These are phyloP conservation scores for Drosophila monieri DNA, from an alignment of 2,888 invertebrate species.

Conservation along the genomic window DNA sequence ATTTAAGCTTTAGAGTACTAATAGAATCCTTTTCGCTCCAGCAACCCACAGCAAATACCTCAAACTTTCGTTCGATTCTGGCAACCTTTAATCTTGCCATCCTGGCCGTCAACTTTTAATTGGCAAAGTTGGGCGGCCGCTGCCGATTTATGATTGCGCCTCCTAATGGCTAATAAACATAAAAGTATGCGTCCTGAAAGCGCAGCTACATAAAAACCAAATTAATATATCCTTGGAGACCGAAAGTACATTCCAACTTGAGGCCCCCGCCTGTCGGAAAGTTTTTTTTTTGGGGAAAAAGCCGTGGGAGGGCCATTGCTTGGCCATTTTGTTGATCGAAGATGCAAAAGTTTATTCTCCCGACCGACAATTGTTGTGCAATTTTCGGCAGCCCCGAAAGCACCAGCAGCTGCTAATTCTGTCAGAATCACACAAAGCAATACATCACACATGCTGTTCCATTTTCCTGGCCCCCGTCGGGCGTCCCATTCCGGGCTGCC, in stretches of 20 bases:
- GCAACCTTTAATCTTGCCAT: conserved; percentile 36
- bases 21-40: not conserved
- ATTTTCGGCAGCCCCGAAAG: conserved; percentile 59
- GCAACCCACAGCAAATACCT: not conserved
- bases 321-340: conserved; percentile 36
- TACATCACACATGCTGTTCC: conserved; percentile 66
- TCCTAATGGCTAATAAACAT: conserved; percentile 75
- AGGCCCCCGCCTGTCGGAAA: not conserved
- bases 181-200: conserved; percentile 55
- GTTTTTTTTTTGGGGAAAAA: not conserved
- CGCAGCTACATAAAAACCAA: conserved; percentile 67
- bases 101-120: conserved; percentile 60
- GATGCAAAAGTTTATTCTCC: conserved; percentile 36
- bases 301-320: not conserved
- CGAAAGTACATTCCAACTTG: conserved; percentile 45
- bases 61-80: conserved; percentile 35
- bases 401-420: conserved; percentile 73
- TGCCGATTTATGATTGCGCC: conserved; percentile 7
- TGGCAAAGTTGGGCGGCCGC: conserved; percentile 57
- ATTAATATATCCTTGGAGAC: conserved; percentile 79
- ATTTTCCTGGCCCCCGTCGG: not conserved
- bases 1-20: not conserved
- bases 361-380: conserved; percentile 54
- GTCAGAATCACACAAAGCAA: conserved; percentile 77
- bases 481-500: not conserved